A percentile compares a stretch with the other conserved stretches of the same genome.
Conservation (phyloP, 2,113 vertebrate species). For the Pelvicachromis taeniatus region DNA sequence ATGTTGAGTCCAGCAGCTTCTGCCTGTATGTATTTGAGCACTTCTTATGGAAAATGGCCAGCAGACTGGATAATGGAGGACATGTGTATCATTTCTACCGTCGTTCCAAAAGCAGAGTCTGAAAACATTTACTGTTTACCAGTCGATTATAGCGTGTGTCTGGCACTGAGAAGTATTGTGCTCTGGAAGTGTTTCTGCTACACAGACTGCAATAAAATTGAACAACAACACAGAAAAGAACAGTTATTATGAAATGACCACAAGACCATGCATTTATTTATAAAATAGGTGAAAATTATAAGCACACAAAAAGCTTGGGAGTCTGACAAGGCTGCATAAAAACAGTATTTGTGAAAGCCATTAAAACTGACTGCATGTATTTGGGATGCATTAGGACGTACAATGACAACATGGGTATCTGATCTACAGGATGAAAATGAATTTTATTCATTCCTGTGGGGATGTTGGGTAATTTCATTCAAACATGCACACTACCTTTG, state of each 20-base stretch:
- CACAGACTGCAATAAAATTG: not conserved
- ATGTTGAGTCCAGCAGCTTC: not conserved
- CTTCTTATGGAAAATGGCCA: not conserved
- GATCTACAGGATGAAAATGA: not conserved
- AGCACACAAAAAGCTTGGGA: not conserved
- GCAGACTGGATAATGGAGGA: not conserved
- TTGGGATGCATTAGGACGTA: not conserved
- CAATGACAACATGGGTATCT: not conserved
- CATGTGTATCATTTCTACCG: not conserved
- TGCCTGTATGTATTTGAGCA: not conserved
- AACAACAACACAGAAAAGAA: not conserved
- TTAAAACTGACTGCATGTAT: not conserved
- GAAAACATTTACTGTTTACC: not conserved
- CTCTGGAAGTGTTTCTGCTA: not conserved
- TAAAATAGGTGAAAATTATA: not conserved
- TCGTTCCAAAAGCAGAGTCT: not conserved
- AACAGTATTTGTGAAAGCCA: not conserved
- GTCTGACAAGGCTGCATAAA: not conserved
- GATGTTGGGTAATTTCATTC: not conserved
- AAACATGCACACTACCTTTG: not conserved
- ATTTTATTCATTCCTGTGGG: not conserved
- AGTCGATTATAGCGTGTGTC: not conserved
- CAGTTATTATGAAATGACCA: not conserved
- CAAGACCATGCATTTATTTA: not conserved
- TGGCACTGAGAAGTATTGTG: not conserved